phyloP scores from a whole-genome alignment of 2,113 vertebrate species.

The Pituophis catenifer region DNA sequence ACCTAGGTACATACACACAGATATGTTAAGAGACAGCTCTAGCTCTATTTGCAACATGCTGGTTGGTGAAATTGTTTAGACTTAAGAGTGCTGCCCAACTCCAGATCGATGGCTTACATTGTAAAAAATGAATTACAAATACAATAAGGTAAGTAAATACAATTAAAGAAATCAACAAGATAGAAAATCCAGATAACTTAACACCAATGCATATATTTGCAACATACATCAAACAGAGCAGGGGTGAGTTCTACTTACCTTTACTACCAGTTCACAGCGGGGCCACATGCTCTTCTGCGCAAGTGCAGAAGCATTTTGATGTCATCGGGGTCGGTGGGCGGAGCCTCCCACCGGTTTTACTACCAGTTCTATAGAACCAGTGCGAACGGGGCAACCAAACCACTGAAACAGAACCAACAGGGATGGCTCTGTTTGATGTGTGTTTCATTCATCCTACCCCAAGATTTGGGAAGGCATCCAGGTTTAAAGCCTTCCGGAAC shows the following conservation, averaged over 20 bases:
- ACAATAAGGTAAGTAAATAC: background rate
- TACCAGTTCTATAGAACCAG: too few species aligned
- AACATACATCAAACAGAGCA: background rate
- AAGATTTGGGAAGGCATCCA: background rate
- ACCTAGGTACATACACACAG: background rate
- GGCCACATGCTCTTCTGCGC: too few species aligned
- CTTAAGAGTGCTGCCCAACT: background rate
- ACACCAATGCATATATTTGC: background rate
- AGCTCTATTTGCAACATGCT: background rate
- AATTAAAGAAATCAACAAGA: background rate
- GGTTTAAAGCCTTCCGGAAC: background rate
- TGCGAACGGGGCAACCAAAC: too few species aligned
- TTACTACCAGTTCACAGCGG: too few species aligned
- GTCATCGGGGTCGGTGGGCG: too few species aligned
- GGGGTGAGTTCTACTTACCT: too few species aligned
- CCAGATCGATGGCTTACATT: background rate
- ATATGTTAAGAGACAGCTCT: background rate
- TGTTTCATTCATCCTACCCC: background rate
- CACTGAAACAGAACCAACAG: background rate
- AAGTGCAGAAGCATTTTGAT: too few species aligned
- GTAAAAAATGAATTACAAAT: background rate
- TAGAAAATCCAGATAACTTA: background rate
- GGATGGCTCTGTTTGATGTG: too few species aligned
- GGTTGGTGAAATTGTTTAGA: background rate
- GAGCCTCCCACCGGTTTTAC: too few species aligned